phyloP scores from a whole-genome alignment of 2,888 invertebrate genomes.

The Monochamus alternatus region DNA sequence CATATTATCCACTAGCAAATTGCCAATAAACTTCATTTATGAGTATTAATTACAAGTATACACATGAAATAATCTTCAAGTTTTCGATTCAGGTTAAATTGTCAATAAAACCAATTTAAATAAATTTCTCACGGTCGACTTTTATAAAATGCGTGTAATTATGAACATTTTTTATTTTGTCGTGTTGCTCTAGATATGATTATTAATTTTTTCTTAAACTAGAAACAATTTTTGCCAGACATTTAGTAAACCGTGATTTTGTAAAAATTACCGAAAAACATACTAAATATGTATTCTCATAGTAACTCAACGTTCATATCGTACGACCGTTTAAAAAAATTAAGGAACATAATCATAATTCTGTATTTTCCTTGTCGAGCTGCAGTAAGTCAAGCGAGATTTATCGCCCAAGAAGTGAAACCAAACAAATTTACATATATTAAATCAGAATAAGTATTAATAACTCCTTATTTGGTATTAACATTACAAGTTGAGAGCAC shows the following conservation, averaged over 20 bases:
- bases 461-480: slow-evolving; percentile 38
- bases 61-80: no score
- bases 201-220: no score
- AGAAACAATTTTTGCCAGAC: no score
- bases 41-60: no score
- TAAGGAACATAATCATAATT: slow-evolving; percentile 22
- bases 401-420: slow-evolving; percentile 38
- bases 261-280: no score
- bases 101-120: background rate
- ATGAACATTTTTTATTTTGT: no score
- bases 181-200: no score
- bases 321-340: background rate
- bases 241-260: no score
- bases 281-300: no score
- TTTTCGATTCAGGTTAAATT: background rate
- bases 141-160: background rate
- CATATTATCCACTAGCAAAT: no score
- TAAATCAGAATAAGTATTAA: slow-evolving; percentile 30
- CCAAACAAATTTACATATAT: slow-evolving; percentile 31
- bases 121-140: background rate
- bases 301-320: no score
- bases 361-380: slow-evolving; percentile 6
- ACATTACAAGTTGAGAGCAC: slow-evolving; percentile 23
- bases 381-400: slow-evolving; percentile 25
- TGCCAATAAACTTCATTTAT: no score